Evolutionary conservation across 1,140 invertebrate species (phyloP).

Genomic region (Lordiphosa collinella): DNA sequence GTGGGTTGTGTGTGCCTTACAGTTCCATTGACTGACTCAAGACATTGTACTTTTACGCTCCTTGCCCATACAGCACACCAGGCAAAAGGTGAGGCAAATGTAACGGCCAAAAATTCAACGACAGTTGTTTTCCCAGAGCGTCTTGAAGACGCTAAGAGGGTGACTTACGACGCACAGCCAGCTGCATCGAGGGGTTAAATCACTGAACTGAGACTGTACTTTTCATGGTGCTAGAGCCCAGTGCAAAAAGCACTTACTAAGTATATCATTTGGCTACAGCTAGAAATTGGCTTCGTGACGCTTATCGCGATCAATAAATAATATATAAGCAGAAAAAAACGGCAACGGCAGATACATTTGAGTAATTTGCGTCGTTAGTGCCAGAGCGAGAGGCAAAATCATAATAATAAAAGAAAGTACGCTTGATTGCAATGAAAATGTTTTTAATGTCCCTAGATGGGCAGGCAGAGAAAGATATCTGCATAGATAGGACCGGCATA

Average conservation of each 20-base stretch:
- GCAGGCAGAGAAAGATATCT: constrained; percentile 70
- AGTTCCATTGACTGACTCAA: constrained; percentile 58
- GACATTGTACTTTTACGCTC: constrained; percentile 40
- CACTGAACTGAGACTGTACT: constrained; percentile 40
- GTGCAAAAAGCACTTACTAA: constrained; percentile 50
- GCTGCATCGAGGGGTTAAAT: constrained; percentile 53
- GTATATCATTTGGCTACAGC: constrained; percentile 65
- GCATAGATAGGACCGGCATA: constrained; percentile 54
- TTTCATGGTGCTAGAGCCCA: constrained; percentile 24
- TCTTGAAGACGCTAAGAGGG: constrained; percentile 69
- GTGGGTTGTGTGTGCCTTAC: constrained; percentile 38
- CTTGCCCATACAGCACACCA: constrained; percentile 24
- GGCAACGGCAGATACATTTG: constrained; percentile 76
- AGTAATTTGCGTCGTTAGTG: constrained; percentile 77
- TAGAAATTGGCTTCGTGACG: constrained; percentile 76
- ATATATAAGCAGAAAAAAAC: constrained; percentile 68
- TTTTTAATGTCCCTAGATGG: constrained; percentile 56
- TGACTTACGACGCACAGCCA: constrained; percentile 55
- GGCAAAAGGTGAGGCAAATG: constrained; percentile 32
- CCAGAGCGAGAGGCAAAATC: constrained; percentile 68
- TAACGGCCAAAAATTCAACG: constrained; percentile 49
- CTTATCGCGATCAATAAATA: constrained; percentile 78
- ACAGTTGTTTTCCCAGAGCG: constrained; percentile 74
- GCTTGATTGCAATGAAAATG: constrained; percentile 78
- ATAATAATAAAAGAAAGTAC: constrained; percentile 78